Percentiles rank a stretch among this genome's conserved stretches.
Evolutionary conservation across 2,888 invertebrate genomes (phyloP).

Genomic region (Macrophya alboannulata): DNA sequence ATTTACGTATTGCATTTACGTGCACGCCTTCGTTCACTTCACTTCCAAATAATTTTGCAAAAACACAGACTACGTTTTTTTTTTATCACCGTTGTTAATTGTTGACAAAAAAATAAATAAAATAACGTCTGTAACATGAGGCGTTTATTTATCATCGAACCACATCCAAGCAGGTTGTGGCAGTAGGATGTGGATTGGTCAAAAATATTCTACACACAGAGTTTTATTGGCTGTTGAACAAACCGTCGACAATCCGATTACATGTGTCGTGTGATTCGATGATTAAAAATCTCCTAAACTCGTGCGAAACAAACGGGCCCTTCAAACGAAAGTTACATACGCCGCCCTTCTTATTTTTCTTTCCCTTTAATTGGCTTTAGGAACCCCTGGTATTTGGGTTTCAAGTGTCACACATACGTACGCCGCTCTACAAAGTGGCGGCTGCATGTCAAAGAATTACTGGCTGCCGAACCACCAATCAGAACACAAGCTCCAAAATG

Average conservation of each 20-base stretch:
- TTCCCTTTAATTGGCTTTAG: slow-evolving; percentile 4
- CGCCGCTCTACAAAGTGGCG: slow-evolving; percentile 39
- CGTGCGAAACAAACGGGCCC: neutral
- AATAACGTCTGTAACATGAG: neutral
- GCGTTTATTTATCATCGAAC: slow-evolving; percentile 5
- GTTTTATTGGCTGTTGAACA: slow-evolving; percentile 1
- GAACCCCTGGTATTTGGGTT: slow-evolving; percentile 1
- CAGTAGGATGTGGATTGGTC: slow-evolving; percentile 3
- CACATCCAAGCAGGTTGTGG: neutral
- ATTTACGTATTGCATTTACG: slow-evolving; percentile 17
- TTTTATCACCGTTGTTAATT: neutral
- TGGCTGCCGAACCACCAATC: slow-evolving; percentile 35
- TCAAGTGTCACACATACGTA: neutral
- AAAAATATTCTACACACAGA: neutral
- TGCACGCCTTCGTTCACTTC: neutral
- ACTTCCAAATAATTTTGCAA: neutral
- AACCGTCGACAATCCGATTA: neutral
- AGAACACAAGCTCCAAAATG: neutral
- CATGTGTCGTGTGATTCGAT: neutral
- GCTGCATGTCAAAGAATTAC: slow-evolving; percentile 46
- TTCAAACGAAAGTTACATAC: slow-evolving; percentile 24
- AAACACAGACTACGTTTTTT: neutral
- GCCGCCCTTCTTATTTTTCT: neutral
- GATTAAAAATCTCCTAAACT: neutral
- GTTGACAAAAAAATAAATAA: neutral